Evolutionary conservation across 2,113 vertebrate genomes (phyloP), one percentile per base, ranked within the genome.

Genomic region (Dicaeum eximium): DNA sequence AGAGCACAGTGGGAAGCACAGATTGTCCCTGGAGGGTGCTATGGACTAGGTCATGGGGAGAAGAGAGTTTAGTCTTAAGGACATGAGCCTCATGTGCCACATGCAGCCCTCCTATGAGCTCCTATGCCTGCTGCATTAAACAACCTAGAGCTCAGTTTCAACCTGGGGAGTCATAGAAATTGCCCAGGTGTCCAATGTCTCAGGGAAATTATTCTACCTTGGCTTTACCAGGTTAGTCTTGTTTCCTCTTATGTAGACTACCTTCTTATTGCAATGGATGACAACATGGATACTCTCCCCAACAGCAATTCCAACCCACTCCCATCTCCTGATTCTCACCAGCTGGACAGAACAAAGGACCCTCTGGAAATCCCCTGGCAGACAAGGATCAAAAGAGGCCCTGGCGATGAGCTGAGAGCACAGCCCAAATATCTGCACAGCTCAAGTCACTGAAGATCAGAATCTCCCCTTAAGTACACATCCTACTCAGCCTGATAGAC

Each of bases 341-440:
- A 4, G 64, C 28, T 48, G 58, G 37, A 51, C 50, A 81, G 64
- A 91, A 54, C 9, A 86, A 86, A 67, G 18, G 7, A 33, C 38
- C 28, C 37, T 86, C 48, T 86, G 51, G 54, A 90, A 82, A 60
- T 64, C 11, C 21, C 22, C 31, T 53, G 48, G 21, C 54, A 78
- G 42, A 38, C 11, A 74, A 75, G 56, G 35, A 87, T 31, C 19
- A 53, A 78, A 85, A 38, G 8, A 27, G 11, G 8, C 8, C 1
- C 1, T 0, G 1, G 24, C 0, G 1, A 88, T 73, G 25, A 77
- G 19, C 58, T 56, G n/a, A 80, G 20, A 77, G 15, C 45, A 77
- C 20, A 73, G 83, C 31, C 11, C 45, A 70, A 83, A 61, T 45
- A 5, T 37, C 42, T 70, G 15, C 18, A 25, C 22, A 88, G 33